These are phyloP conservation scores for Cepaea hortensis DNA, from an alignment of 2,888 invertebrate genomes.

Conservation along the genomic window DNA sequence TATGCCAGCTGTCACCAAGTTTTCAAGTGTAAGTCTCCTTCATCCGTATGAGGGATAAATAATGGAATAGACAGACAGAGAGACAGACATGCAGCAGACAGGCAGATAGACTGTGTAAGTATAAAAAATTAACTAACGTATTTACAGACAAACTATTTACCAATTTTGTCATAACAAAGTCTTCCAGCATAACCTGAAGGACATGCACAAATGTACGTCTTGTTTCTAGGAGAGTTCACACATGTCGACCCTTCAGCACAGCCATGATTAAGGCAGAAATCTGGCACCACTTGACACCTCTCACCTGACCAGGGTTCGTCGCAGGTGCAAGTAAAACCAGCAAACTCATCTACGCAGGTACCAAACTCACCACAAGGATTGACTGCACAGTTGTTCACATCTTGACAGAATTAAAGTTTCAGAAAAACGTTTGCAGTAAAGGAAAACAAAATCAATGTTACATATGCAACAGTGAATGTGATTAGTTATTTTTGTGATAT, in stretches of 20 bases:
- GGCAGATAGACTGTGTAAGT: not conserved
- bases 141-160: not conserved
- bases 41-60: too few relatives aligned
- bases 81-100: not conserved
- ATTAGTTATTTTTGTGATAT: not conserved
- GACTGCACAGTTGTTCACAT: not conserved
- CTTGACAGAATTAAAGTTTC: not conserved
- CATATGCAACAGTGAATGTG: not conserved
- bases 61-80: not conserved
- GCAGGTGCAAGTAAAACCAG: not conserved
- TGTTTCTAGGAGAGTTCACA: not conserved
- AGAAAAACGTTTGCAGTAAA: not conserved
- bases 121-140: not conserved
- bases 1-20: too few relatives aligned
- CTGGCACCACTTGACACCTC: not conserved
- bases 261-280: not conserved
- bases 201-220: not conserved
- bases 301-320: slow-evolving; percentile 22
- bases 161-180: not conserved
- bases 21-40: too few relatives aligned
- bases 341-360: not conserved
- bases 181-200: not conserved
- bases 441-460: not conserved
- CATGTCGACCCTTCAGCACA: not conserved
- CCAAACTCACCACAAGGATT: slow-evolving; percentile 16